A percentile compares a stretch with the other conserved stretches of the same genome.
phyloP scores from a whole-genome alignment of 2,888 invertebrate genomes.

The Cremastinae sp. region DNA sequence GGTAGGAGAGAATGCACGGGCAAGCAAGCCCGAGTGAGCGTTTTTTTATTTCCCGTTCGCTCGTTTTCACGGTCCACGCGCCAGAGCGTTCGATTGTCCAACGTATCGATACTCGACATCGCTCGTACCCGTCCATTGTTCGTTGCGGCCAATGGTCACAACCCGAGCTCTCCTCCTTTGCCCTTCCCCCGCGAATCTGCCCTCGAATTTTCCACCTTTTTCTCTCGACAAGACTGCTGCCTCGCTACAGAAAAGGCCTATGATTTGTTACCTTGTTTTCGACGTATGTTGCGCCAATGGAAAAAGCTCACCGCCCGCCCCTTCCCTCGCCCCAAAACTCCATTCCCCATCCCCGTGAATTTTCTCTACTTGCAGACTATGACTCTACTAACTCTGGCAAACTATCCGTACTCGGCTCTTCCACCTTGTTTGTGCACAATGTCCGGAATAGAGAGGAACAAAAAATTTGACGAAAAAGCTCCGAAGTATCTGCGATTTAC shows the following conservation, averaged over 20 bases:
- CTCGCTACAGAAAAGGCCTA: slow-evolving; percentile 62
- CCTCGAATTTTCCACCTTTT: background rate
- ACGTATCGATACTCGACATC: slow-evolving; percentile 74
- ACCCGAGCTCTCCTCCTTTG: slow-evolving; percentile 12
- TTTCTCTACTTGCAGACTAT: slow-evolving; percentile 23
- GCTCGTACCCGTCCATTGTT: slow-evolving; percentile 75
- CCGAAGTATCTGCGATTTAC: slow-evolving; percentile 24
- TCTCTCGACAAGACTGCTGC: slow-evolving; percentile 26
- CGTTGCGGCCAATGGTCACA: slow-evolving; percentile 74
- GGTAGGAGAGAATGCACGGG: no score
- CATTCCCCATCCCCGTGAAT: slow-evolving; percentile 3
- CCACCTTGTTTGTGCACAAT: slow-evolving; percentile 20
- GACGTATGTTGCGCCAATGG: slow-evolving; percentile 68
- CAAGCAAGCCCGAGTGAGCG: no score
- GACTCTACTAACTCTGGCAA: slow-evolving; percentile 10
- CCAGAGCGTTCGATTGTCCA: slow-evolving; percentile 74
- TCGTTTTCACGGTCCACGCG: slow-evolving; percentile 72
- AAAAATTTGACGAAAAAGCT: background rate
- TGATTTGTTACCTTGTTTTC: slow-evolving; percentile 76
- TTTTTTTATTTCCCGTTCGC: slow-evolving; percentile 48
- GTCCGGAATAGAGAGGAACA: background rate
- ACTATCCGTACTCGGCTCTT: slow-evolving; percentile 11
- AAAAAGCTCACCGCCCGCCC: slow-evolving; percentile 27
- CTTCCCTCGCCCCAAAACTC: slow-evolving; percentile 2
- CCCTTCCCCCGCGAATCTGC: background rate